phyloP scores from a whole-genome alignment of 2,113 vertebrate species.

The Solea senegalensis region DNA sequence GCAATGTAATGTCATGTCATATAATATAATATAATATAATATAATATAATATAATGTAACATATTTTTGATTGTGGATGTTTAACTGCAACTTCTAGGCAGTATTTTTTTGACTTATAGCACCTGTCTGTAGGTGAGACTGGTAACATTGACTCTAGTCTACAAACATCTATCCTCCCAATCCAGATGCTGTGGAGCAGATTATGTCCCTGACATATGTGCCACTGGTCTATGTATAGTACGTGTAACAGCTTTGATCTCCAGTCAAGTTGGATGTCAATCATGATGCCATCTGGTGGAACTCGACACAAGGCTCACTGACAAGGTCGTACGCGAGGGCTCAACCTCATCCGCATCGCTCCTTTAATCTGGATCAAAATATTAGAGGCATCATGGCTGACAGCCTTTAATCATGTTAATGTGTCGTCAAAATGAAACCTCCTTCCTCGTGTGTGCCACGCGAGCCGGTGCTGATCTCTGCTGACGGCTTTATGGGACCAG shows the following conservation, averaged over 20 bases:
- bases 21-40: too few relatives aligned
- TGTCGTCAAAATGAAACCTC: constrained; percentile 63
- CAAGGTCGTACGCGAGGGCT: constrained; percentile 77
- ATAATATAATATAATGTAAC: too few relatives aligned
- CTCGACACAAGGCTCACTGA: constrained; percentile 63
- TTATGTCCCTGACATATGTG: constrained; percentile 74
- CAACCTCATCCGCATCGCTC: constrained; percentile 68
- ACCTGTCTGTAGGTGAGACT: constrained; percentile 17
- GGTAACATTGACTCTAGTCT: constrained; percentile 30
- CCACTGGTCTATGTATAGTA: constrained; percentile 64
- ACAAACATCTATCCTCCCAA: constrained; percentile 31
- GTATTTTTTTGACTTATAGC: neutral
- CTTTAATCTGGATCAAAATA: constrained; percentile 84
- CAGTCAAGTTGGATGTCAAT: constrained; percentile 75
- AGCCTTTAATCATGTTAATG: constrained; percentile 80
- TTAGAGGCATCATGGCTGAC: constrained; percentile 74
- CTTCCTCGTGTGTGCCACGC: constrained; percentile 12
- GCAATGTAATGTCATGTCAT: too few relatives aligned
- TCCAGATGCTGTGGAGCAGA: constrained; percentile 69
- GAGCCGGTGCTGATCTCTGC: constrained; percentile 32
- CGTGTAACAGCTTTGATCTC: constrained; percentile 76
- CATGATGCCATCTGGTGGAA: constrained; percentile 78
- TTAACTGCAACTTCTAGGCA: neutral
- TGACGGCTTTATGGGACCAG: constrained; percentile 22
- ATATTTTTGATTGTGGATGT: neutral